Evolutionary conservation across 2,888 invertebrate species (phyloP).

Genomic region (Ormyrus thymus): DNA sequence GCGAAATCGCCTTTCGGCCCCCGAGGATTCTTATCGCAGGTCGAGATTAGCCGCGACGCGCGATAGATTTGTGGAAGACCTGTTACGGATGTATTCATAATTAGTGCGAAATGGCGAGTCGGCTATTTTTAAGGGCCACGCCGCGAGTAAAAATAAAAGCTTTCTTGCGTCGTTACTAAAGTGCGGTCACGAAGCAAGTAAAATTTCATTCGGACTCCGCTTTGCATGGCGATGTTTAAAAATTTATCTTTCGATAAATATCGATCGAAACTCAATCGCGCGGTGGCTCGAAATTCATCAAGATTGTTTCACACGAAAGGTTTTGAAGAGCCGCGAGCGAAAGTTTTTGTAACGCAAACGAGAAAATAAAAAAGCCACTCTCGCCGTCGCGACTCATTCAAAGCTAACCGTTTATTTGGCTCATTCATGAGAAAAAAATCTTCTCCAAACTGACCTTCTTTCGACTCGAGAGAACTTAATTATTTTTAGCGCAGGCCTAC

Average conservation of each 20-base stretch:
- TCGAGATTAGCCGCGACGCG: no score
- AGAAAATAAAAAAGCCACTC: no score
- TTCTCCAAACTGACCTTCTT: slow-evolving; percentile 33
- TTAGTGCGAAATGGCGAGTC: not conserved
- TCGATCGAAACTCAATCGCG: no score
- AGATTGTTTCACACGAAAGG: no score
- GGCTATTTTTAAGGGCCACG: not conserved
- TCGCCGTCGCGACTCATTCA: no score
- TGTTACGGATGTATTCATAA: not conserved
- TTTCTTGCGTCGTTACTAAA: not conserved
- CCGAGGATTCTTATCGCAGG: not conserved
- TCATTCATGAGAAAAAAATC: slow-evolving; percentile 8
- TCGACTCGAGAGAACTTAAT: slow-evolving; percentile 23
- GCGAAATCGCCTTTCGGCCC: not conserved
- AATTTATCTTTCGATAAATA: no score
- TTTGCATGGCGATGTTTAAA: no score
- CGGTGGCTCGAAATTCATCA: no score
- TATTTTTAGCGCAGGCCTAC: slow-evolving; percentile 30
- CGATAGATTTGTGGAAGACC: not conserved
- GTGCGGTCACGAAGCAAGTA: not conserved
- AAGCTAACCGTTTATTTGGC: not conserved
- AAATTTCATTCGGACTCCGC: no score
- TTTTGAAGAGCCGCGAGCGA: no score
- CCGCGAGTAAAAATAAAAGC: not conserved
- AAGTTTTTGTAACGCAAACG: no score